Evolutionary conservation across 1,140 invertebrate genomes (phyloP).

Genomic region (Hyphantria cunea): DNA sequence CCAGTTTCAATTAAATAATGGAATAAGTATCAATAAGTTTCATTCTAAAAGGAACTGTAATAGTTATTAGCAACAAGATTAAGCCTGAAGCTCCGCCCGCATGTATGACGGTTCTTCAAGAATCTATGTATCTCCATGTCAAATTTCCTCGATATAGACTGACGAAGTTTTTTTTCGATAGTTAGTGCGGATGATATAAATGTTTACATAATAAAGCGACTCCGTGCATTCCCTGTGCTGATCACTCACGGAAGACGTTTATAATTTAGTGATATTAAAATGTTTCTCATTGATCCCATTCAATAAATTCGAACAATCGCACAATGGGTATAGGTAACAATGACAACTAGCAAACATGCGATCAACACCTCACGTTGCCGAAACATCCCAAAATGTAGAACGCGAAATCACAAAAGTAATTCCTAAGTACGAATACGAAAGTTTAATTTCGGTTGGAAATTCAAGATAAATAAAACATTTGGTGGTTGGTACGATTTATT

Average conservation of each 20-base stretch:
- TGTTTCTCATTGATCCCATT: constrained; percentile 76
- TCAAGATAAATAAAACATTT: constrained; percentile 14
- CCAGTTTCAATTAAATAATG: too few relatives aligned
- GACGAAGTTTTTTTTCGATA: too few relatives aligned
- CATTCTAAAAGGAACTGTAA: too few relatives aligned
- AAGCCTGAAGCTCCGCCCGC: too few relatives aligned
- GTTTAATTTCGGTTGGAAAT: constrained; percentile 1
- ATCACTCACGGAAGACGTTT: constrained; percentile 70
- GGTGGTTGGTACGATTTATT: constrained; percentile 38
- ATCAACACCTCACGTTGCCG: constrained; percentile 45
- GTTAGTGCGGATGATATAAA: too few relatives aligned
- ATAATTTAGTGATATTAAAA: constrained; percentile 81
- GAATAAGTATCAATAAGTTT: too few relatives aligned
- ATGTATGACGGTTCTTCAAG: too few relatives aligned
- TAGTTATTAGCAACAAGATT: too few relatives aligned
- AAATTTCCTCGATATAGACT: too few relatives aligned
- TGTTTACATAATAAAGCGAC: too few relatives aligned
- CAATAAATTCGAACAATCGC: constrained; percentile 67
- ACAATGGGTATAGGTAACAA: constrained; percentile 78
- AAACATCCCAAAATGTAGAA: constrained; percentile 31
- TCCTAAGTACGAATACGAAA: neutral
- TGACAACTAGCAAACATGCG: constrained; percentile 77
- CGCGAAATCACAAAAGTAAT: constrained; percentile 1
- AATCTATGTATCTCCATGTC: too few relatives aligned
- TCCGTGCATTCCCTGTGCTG: constrained; percentile 41